These are phyloP conservation scores for Bubo blakistoni DNA, from an alignment of 2,113 vertebrate genomes.

Conservation along the genomic window DNA sequence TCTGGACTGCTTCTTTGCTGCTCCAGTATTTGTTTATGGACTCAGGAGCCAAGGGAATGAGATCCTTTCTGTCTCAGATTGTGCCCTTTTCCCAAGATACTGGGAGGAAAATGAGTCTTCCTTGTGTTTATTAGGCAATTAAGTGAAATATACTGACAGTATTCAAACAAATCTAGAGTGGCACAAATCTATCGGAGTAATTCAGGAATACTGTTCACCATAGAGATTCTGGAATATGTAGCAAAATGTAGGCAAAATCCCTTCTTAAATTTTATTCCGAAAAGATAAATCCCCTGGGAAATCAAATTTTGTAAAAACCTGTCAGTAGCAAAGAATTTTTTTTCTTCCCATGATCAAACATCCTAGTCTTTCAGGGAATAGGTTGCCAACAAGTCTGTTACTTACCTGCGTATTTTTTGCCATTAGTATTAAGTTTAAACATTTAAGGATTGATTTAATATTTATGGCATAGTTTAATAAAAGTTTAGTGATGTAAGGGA, in stretches of 20 bases:
- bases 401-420: not conserved
- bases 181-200: not conserved
- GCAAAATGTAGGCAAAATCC: not conserved
- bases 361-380: not conserved
- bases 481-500: conserved; percentile 61
- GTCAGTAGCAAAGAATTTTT: not conserved
- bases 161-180: not conserved
- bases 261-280: not conserved
- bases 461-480: conserved; percentile 67
- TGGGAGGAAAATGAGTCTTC: not conserved
- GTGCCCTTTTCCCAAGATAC: not conserved
- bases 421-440: conserved; percentile 35
- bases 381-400: not conserved
- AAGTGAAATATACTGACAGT: not conserved
- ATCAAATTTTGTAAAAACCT: conserved; percentile 5
- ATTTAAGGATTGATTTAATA: conserved; percentile 65
- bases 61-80: not conserved
- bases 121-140: not conserved
- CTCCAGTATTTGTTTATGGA: not conserved
- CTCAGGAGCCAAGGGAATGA: not conserved
- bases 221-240: not conserved
- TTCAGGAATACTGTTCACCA: not conserved
- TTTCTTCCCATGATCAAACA: not conserved
- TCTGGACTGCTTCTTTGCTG: not conserved
- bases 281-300: not conserved